Evolutionary conservation across 2,113 vertebrate genomes (phyloP).

Genomic region (Pyxicephalus adspersus): DNA sequence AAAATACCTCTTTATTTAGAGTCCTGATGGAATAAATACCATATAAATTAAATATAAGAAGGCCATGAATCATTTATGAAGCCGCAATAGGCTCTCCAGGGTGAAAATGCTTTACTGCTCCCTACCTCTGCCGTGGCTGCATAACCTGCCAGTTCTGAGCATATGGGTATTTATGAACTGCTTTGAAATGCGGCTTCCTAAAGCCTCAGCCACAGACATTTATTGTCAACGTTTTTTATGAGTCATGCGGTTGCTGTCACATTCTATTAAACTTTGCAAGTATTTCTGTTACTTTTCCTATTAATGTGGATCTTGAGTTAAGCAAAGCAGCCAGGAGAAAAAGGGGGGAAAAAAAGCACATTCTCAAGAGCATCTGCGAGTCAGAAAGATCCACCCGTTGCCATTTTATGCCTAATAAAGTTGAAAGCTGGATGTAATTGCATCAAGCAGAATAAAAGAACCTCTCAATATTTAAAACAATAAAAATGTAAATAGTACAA

Average conservation of each 20-base stretch:
- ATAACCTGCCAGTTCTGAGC: slow-evolving; percentile 54
- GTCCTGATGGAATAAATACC: slow-evolving; percentile 52
- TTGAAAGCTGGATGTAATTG: slow-evolving; percentile 10
- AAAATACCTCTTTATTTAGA: slow-evolving; percentile 50
- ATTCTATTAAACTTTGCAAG: slow-evolving; percentile 53
- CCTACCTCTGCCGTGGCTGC: slow-evolving; percentile 42
- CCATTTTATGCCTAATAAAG: slow-evolving; percentile 39
- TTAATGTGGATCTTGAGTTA: slow-evolving; percentile 37
- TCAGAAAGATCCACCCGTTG: slow-evolving; percentile 14
- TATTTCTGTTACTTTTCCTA: slow-evolving; percentile 51
- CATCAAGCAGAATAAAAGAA: background rate
- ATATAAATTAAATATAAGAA: slow-evolving; percentile 55
- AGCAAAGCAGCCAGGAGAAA: slow-evolving; percentile 16
- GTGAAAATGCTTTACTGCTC: slow-evolving; percentile 53
- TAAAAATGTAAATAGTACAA: too few species aligned
- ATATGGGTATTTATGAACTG: slow-evolving; percentile 55
- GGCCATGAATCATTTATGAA: slow-evolving; percentile 52
- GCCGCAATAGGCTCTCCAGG: slow-evolving; percentile 54
- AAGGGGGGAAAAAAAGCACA: background rate
- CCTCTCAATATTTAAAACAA: too few species aligned
- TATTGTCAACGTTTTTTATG: slow-evolving; percentile 49
- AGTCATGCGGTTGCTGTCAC: slow-evolving; percentile 54
- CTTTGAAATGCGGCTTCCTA: slow-evolving; percentile 55
- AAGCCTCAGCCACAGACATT: slow-evolving; percentile 52
- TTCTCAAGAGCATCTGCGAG: slow-evolving; percentile 2